Conservation (phyloP, 2,888 invertebrate species). For the Amblyjoppa proteus region DNA sequence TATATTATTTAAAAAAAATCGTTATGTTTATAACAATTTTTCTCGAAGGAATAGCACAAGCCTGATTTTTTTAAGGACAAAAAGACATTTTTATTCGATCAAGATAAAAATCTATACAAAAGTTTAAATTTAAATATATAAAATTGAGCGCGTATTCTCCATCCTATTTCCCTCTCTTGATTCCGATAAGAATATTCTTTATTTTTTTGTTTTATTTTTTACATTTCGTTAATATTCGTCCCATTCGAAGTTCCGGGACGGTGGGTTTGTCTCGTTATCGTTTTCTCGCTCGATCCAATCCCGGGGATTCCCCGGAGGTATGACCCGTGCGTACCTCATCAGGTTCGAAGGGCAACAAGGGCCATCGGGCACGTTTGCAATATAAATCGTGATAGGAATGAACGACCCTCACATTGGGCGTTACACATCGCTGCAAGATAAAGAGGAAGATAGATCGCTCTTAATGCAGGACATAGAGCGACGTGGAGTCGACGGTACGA, state of each 20-base stretch:
- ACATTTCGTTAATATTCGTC: background rate
- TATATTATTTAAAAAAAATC: too few relatives aligned
- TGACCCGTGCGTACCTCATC: background rate
- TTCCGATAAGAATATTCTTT: background rate
- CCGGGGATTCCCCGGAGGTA: conserved; percentile 1
- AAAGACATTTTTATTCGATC: too few relatives aligned
- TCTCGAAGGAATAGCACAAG: too few relatives aligned
- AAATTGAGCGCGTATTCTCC: background rate
- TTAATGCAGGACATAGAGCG: conserved; percentile 41
- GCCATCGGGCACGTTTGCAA: conserved; percentile 23
- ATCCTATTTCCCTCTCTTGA: too few relatives aligned
- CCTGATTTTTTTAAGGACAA: too few relatives aligned
- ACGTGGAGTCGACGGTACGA: conserved; percentile 29
- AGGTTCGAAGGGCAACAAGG: conserved; percentile 15
- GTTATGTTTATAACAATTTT: too few relatives aligned
- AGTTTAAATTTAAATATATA: background rate
- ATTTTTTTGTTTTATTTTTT: background rate
- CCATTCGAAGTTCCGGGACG: background rate
- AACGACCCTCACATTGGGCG: conserved; percentile 26
- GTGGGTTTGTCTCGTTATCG: background rate
- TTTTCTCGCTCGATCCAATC: background rate
- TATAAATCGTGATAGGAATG: conserved; percentile 41
- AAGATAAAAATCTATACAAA: background rate
- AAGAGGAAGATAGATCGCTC: conserved; percentile 44
- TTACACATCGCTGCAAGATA: conserved; percentile 25